These are phyloP conservation scores for Dipodomys spectabilis DNA, from an alignment of 2,113 vertebrate genomes.

Conservation along the genomic window DNA sequence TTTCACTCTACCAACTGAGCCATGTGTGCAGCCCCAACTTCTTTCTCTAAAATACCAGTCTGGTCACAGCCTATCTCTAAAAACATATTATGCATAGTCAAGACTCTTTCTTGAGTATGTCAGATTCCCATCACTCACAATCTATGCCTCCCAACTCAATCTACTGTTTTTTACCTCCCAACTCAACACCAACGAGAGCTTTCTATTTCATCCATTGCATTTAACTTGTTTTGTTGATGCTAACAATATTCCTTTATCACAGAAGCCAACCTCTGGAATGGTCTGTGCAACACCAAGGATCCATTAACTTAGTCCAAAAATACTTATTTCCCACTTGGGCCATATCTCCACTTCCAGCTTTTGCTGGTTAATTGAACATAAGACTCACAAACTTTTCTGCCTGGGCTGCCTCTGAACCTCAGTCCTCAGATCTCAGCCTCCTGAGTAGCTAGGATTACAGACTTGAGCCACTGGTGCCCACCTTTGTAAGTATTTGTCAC, in stretches of 20 bases:
- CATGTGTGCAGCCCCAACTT: too few species aligned
- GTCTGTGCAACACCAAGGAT: background rate
- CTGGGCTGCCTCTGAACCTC: too few species aligned
- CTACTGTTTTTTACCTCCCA: background rate
- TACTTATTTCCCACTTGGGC: background rate
- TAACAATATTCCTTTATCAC: background rate
- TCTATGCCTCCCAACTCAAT: background rate
- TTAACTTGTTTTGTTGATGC: background rate
- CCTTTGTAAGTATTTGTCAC: too few species aligned
- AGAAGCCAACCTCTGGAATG: background rate
- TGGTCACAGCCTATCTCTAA: background rate
- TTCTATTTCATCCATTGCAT: background rate
- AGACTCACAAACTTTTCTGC: too few species aligned
- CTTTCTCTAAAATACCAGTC: background rate
- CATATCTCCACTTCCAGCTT: too few species aligned
- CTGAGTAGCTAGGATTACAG: too few species aligned
- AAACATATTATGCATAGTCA: background rate
- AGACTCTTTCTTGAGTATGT: conserved; percentile 11
- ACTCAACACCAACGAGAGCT: background rate
- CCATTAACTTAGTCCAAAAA: conserved; percentile 20
- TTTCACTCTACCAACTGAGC: too few species aligned
- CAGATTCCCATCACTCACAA: conserved; percentile 10
- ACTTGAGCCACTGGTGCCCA: too few species aligned
- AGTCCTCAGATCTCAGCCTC: too few species aligned
- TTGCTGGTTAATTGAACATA: too few species aligned